phyloP scores from a whole-genome alignment of 2,797 vertebrate genomes.

The Betta splendens region DNA sequence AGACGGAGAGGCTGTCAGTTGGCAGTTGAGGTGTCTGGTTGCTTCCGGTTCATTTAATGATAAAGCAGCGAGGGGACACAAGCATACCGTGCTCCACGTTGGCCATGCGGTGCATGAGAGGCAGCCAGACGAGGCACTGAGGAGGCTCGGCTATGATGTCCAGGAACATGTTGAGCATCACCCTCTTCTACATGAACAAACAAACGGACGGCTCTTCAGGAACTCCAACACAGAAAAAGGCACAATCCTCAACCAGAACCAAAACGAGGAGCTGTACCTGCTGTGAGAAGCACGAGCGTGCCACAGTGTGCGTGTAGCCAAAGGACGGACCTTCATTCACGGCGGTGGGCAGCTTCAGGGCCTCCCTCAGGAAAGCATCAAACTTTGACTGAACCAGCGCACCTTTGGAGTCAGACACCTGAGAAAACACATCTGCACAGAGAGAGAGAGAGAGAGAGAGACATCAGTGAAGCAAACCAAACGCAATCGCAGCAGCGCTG shows the following conservation, averaged over 20 bases:
- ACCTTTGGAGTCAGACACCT: constrained; percentile 90
- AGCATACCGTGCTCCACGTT: constrained; percentile 94
- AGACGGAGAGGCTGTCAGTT: background rate
- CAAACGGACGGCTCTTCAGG: constrained; percentile 14
- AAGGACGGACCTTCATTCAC: constrained; percentile 95
- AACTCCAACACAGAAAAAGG: background rate
- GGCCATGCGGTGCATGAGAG: constrained; percentile 93
- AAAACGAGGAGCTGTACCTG: constrained; percentile 78
- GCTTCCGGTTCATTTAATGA: too few relatives aligned
- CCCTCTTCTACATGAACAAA: constrained; percentile 85
- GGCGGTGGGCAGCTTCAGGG: constrained; percentile 88
- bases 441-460: constrained; percentile 36
- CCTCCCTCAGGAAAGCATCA: constrained; percentile 88
- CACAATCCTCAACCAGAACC: background rate
- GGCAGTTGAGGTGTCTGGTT: too few relatives aligned
- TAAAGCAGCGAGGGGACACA: too few relatives aligned
- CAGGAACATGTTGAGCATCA: constrained; percentile 93
- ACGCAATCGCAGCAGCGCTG: constrained; percentile 17
- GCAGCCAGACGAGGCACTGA: constrained; percentile 95
- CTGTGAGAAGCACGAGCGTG: constrained; percentile 90
- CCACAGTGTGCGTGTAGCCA: constrained; percentile 87
- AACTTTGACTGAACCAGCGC: constrained; percentile 88
- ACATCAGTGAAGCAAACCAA: background rate
- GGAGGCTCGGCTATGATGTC: constrained; percentile 90
- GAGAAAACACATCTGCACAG: constrained; percentile 91